Evolutionary conservation across 2,797 vertebrate species (phyloP).

Genomic region (Labroides dimidiatus): DNA sequence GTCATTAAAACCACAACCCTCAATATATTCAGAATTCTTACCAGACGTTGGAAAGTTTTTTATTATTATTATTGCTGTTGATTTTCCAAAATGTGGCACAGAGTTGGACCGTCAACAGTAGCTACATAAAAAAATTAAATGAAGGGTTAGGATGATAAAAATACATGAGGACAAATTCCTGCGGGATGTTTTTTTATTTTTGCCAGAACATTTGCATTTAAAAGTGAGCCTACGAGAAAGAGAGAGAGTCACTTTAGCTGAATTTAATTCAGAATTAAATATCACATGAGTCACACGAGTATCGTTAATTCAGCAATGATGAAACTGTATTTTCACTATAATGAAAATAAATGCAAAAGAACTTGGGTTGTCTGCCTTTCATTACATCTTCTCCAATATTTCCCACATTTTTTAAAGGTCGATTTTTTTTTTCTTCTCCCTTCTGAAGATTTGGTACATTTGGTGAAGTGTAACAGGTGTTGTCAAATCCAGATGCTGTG

Average conservation of each 20-base stretch:
- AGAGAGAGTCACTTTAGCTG: neutral
- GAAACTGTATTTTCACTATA: neutral
- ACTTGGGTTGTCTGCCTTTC: slow-evolving; percentile 10
- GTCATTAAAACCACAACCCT: slow-evolving; percentile 52
- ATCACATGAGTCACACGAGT: neutral
- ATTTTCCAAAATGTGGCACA: slow-evolving; percentile 38
- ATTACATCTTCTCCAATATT: neutral
- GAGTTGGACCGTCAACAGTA: slow-evolving; percentile 13
- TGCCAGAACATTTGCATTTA: slow-evolving; percentile 19
- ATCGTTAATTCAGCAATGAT: neutral
- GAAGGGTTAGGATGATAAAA: slow-evolving; percentile 45
- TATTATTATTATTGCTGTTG: slow-evolving; percentile 45
- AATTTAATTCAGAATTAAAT: slow-evolving; percentile 3
- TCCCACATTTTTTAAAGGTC: slow-evolving; percentile 16
- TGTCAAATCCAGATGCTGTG: slow-evolving; percentile 58
- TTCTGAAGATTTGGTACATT: slow-evolving; percentile 23
- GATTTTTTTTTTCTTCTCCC: neutral
- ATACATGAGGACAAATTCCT: slow-evolving; percentile 37
- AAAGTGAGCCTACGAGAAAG: neutral
- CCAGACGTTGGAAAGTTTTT: slow-evolving; percentile 26
- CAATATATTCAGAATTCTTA: slow-evolving; percentile 42
- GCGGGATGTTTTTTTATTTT: slow-evolving; percentile 31
- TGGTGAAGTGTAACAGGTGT: slow-evolving; percentile 64
- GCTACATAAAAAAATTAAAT: slow-evolving; percentile 26
- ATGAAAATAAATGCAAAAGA: neutral